Percentiles rank a stretch among this genome's conserved stretches.
Evolutionary conservation across 2,888 invertebrate genomes (phyloP).

Genomic region (Ochropleura plecta): DNA sequence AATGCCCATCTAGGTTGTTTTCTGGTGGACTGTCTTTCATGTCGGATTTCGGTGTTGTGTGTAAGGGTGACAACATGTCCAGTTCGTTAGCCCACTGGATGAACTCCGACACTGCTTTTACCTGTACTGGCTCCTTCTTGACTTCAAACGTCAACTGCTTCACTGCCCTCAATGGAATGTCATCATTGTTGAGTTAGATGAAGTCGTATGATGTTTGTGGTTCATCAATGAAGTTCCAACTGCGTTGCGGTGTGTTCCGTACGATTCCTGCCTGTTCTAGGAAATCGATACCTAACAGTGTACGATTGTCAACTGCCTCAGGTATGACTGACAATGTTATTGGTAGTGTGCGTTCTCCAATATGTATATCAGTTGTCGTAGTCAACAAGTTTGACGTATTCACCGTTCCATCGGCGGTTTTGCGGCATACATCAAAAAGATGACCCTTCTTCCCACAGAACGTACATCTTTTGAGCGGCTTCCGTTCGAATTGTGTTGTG

Average conservation of each 20-base stretch:
- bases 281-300: conserved; percentile 53
- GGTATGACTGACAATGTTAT: too few relatives aligned
- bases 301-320: conserved; percentile 45
- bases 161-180: conserved; percentile 8
- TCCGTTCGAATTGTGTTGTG: too few relatives aligned
- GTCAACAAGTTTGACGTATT: neutral
- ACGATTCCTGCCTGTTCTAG: conserved; percentile 44
- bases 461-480: too few relatives aligned
- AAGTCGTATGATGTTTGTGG: conserved; percentile 2
- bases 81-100: conserved; percentile 10
- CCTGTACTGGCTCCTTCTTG: neutral
- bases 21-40: neutral
- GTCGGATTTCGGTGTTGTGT: neutral
- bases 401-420: conserved; percentile 20
- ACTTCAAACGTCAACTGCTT: neutral
- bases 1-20: neutral
- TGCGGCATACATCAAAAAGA: too few relatives aligned
- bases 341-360: neutral
- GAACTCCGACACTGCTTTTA: neutral
- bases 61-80: conserved; percentile 3
- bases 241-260: conserved; percentile 44
- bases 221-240: conserved; percentile 50
- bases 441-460: too few relatives aligned
- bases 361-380: neutral
- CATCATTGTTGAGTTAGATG: neutral